Percentiles rank a stretch among this genome's conserved stretches.
Evolutionary conservation across 2,113 vertebrate species (phyloP).

Genomic region (Chaenogobius annularis): DNA sequence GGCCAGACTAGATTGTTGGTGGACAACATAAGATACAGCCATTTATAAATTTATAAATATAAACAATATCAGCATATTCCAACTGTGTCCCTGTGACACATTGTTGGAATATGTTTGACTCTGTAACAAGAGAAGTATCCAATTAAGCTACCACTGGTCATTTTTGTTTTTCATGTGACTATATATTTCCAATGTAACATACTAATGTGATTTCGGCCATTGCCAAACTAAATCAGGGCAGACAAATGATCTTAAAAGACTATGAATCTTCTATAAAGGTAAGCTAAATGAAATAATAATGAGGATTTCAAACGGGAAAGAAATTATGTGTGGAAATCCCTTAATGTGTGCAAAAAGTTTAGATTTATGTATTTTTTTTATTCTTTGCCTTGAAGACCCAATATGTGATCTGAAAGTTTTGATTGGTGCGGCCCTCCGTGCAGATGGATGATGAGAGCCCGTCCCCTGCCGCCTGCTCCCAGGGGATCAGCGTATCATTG

Average conservation of each 20-base stretch:
- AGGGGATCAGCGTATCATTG: conserved; percentile 55
- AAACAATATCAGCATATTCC: not conserved
- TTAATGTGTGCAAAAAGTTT: not conserved
- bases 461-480: conserved; percentile 47
- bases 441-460: conserved; percentile 27
- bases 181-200: no score
- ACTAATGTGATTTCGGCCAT: no score
- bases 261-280: not conserved
- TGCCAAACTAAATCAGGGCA: no score
- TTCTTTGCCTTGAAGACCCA: not conserved
- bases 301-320: not conserved
- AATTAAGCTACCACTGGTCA: not conserved
- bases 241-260: not conserved
- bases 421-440: conserved; percentile 35
- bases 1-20: not conserved
- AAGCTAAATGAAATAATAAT: not conserved
- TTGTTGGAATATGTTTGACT: no score
- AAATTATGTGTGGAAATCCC: not conserved
- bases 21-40: not conserved
- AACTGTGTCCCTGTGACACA: not conserved
- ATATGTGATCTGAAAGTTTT: not conserved
- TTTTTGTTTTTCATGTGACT: not conserved
- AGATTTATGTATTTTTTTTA: not conserved
- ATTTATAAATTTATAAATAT: not conserved
- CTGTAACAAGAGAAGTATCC: not conserved